Conservation (phyloP, 2,888 invertebrate species). For the Chydorus sphaericus region DNA sequence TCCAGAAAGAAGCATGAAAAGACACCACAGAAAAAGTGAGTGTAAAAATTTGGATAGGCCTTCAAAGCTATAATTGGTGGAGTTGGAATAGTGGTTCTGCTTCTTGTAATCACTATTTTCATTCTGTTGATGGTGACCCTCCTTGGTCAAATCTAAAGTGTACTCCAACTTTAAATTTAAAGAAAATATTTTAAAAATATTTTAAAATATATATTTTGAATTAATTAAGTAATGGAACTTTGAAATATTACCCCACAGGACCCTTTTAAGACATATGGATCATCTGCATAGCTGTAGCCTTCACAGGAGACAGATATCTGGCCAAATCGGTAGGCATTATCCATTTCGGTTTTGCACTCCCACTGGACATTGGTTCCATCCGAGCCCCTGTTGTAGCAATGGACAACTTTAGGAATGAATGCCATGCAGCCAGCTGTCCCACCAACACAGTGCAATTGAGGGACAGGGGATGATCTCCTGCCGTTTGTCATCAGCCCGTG, state of each 20-base stretch:
- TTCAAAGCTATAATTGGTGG: no score
- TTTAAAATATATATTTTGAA: not conserved
- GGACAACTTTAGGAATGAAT: conserved; percentile 33
- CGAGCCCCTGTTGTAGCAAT: conserved; percentile 39
- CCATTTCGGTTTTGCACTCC: conserved; percentile 33
- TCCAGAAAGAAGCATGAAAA: conserved; percentile 19
- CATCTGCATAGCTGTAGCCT: conserved; percentile 40
- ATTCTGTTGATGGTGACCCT: conserved; percentile 24
- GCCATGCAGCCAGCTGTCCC: conserved; percentile 32
- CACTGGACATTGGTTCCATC: conserved; percentile 37
- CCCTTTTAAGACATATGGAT: conserved; percentile 38
- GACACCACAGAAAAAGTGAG: no score
- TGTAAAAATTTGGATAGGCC: no score
- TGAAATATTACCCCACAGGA: conserved; percentile 37
- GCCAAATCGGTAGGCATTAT: conserved; percentile 33
- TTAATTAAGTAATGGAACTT: no score
- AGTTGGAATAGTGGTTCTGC: conserved; percentile 6
- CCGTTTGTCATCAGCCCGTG: conserved; percentile 25
- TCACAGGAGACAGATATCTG: conserved; percentile 38
- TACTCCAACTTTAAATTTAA: conserved; percentile 30
- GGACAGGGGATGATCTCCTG: conserved; percentile 24
- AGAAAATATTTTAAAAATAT: not conserved
- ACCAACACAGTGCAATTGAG: conserved; percentile 35
- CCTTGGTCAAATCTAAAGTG: conserved; percentile 30
- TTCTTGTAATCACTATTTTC: conserved; percentile 1